A percentile compares a stretch with the other conserved stretches of the same genome.
phyloP scores from a whole-genome alignment of 2,888 invertebrate species.

The Tetropium fuscum region DNA sequence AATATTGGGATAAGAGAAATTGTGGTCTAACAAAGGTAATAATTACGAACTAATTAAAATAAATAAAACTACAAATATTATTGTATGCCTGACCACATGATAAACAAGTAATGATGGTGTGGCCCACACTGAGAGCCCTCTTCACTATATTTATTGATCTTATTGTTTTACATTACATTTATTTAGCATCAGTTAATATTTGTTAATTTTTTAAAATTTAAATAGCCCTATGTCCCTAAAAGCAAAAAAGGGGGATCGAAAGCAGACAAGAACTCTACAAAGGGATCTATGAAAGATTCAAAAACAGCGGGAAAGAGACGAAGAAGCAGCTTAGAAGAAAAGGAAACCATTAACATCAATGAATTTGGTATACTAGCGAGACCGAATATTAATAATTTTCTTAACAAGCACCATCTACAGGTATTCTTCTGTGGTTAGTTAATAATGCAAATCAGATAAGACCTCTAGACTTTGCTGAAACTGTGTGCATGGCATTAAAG shows the following conservation, averaged over 20 bases:
- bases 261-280: slow-evolving; percentile 21
- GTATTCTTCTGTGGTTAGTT: slow-evolving; percentile 35
- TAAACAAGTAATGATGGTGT: too few species aligned
- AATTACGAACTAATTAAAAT: too few species aligned
- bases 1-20: slow-evolving; percentile 55
- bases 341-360: background rate
- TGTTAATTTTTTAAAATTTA: too few species aligned
- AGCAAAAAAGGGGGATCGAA: background rate
- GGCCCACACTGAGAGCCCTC: too few species aligned
- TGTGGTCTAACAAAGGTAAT: slow-evolving; percentile 40
- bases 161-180: too few species aligned
- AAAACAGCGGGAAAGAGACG: slow-evolving; percentile 25
- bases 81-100: too few species aligned
- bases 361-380: background rate
- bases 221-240: slow-evolving; percentile 9
- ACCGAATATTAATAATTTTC: background rate
- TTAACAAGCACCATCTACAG: slow-evolving; percentile 14
- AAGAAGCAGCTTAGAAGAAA: background rate
- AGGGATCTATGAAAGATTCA: slow-evolving; percentile 28
- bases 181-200: background rate
- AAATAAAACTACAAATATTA: too few species aligned
- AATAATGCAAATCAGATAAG: slow-evolving; percentile 27
- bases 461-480: slow-evolving; percentile 30
- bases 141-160: too few species aligned
- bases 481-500: slow-evolving; percentile 26